phyloP scores from a whole-genome alignment of 64 coral and sea anemone species.

The Dendronephthya gigantea region DNA sequence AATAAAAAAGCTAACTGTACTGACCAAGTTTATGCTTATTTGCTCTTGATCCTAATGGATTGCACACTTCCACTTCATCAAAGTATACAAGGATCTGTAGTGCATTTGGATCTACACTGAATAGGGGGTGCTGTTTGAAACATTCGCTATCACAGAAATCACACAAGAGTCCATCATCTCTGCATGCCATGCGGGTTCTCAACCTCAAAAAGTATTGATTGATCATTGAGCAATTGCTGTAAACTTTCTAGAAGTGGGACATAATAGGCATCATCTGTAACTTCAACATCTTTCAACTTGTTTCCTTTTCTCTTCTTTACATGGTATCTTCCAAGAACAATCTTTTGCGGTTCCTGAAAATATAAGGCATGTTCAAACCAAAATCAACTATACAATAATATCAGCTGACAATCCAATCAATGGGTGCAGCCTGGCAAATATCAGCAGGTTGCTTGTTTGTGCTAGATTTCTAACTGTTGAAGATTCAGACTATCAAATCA shows the following conservation, averaged over 20 bases:
- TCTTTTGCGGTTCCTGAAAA: not conserved
- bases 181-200: constrained; percentile 13
- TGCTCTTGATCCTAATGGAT: not conserved
- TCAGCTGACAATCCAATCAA: too few species aligned
- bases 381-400: too few species aligned
- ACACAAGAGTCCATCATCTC: not conserved
- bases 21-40: not conserved
- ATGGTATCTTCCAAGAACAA: constrained; percentile 11
- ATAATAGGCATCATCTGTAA: constrained; percentile 13
- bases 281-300: constrained; percentile 8
- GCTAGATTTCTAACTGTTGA: too few species aligned
- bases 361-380: too few species aligned
- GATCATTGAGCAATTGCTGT: constrained; percentile 1
- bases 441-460: too few species aligned
- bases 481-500: too few species aligned
- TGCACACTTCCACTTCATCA: constrained; percentile 12
- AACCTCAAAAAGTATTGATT: constrained; percentile 5
- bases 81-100: not conserved
- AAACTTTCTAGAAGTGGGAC: not conserved
- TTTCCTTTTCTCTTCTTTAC: constrained; percentile 1
- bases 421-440: too few species aligned
- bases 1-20: not conserved
- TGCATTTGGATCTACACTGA: not conserved
- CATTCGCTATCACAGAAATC: constrained; percentile 13
- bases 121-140: constrained; percentile 8